phyloP scores from a whole-genome alignment of 2,113 vertebrate genomes.

The Coryphaenoides rupestris region DNA sequence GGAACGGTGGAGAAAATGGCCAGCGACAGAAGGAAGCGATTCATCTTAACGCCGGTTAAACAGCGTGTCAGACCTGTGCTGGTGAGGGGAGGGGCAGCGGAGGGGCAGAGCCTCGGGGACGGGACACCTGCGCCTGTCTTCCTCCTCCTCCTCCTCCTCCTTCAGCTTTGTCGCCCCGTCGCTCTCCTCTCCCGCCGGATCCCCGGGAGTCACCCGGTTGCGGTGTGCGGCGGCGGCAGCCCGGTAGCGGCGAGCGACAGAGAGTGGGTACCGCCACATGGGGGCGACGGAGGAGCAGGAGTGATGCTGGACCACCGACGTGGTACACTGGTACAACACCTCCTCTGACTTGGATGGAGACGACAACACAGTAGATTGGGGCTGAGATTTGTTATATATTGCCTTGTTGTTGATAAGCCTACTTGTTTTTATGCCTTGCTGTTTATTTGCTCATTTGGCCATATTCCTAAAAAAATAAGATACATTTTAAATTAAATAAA shows the following conservation, averaged over 20 bases:
- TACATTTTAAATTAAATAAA: too few species aligned
- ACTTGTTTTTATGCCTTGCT: too few species aligned
- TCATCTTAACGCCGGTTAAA: not conserved
- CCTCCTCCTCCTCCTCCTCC: not conserved
- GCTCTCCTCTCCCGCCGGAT: not conserved
- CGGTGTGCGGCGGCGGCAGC: too few species aligned
- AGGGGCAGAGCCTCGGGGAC: conserved; percentile 78
- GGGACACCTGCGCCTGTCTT: conserved; percentile 32
- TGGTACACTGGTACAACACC: conserved; percentile 60
- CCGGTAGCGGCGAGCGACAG: conserved; percentile 67
- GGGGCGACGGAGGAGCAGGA: conserved; percentile 69
- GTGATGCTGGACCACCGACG: conserved; percentile 75
- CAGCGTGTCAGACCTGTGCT: conserved; percentile 77
- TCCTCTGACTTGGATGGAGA: conserved; percentile 38
- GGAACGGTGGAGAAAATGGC: not conserved
- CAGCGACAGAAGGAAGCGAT: not conserved
- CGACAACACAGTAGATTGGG: not conserved
- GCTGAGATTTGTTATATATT: not conserved
- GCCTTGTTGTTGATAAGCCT: too few species aligned
- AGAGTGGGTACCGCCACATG: conserved; percentile 81
- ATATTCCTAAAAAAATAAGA: too few species aligned
- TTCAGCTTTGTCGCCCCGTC: too few species aligned
- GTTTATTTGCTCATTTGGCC: too few species aligned
- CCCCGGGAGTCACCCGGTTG: conserved; percentile 12
- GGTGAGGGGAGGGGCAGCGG: conserved; percentile 79